phyloP scores from a whole-genome alignment of 2,888 invertebrate genomes.

The Lucinisca nassula region DNA sequence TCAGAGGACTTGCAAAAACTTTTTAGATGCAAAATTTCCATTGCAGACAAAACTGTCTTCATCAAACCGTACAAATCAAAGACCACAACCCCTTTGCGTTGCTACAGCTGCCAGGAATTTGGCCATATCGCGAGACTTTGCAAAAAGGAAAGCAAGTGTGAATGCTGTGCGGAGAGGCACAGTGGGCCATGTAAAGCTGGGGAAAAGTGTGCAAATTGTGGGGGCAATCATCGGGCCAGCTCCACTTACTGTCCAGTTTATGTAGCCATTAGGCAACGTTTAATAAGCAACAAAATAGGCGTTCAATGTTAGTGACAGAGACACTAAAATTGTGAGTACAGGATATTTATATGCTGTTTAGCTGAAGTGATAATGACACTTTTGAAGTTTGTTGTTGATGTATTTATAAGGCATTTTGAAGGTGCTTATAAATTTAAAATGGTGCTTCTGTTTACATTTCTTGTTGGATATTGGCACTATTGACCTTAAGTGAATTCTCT shows the following conservation, averaged over 20 bases:
- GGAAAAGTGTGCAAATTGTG: not conserved
- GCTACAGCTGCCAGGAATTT: conserved; percentile 33
- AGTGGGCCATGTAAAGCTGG: not conserved
- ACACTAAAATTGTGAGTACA: no score
- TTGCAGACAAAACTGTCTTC: not conserved
- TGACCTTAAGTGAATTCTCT: no score
- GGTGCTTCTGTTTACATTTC: no score
- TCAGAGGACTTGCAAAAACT: not conserved
- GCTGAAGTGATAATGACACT: no score
- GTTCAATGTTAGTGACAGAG: no score
- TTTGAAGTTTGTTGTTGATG: no score
- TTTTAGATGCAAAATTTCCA: not conserved
- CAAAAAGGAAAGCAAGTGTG: conserved; percentile 16
- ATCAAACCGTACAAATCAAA: conserved; percentile 15
- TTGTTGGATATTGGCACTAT: no score
- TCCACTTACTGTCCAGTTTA: not conserved
- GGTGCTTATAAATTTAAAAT: no score
- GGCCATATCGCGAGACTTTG: conserved; percentile 18
- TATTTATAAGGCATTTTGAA: no score
- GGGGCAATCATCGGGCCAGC: not conserved
- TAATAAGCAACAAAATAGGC: not conserved
- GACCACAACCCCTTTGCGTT: conserved; percentile 14
- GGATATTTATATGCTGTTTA: no score
- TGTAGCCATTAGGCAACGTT: not conserved
- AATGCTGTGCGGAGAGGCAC: not conserved